Evolutionary conservation across 2,113 vertebrate genomes (phyloP), one percentile per base, ranked within the genome.

Genomic region (Toxostoma redivivum): DNA sequence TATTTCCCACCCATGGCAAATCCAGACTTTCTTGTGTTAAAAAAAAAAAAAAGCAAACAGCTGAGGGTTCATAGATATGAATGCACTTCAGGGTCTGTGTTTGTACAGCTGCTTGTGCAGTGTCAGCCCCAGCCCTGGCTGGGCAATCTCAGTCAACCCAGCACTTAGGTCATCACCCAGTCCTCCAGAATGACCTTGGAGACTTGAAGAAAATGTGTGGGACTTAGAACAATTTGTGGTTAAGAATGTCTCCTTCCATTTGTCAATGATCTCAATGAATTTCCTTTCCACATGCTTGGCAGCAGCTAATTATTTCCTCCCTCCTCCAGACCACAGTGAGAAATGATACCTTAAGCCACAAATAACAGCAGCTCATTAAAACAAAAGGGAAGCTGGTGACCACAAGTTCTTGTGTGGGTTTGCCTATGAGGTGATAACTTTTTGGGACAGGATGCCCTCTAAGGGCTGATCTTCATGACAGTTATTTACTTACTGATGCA

Each of bases 261-360:
- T 92, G 15, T 78, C 89, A 51, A 8, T 14, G 31, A 66, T 37
- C 45, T 58, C 31, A 62, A 66, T 0, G 3, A 85, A 71, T 80
- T 96, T 87, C 48, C 37, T 87, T 87, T 72, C 57, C 62, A 87
- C 1, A 0, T 57, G 40, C n/a, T 51, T 84, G 30, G 40, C 65
- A 84, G 65, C 6, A 60, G 33, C 69, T 91, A 92, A 93, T 96
- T 88, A 70, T 80, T 91, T 94, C 77, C 60, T 92, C 24, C 47
- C 24, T 86, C 31, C 53, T 84, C 30, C 72, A 70, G 50, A 50
- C 50, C 37, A 44, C 65, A 71, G n/a, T 62, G 48, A 94, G 13
- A 48, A 92, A 64, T 71, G 20, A 47, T 74, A 66, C 38, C n/a
- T 90, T 66, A 86, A 92, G 16, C 62, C 67, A 86, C 60, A 90